Base-by-base conservation (phyloP, 1,140 invertebrate genomes). In the Sycobia sp. region DNA sequence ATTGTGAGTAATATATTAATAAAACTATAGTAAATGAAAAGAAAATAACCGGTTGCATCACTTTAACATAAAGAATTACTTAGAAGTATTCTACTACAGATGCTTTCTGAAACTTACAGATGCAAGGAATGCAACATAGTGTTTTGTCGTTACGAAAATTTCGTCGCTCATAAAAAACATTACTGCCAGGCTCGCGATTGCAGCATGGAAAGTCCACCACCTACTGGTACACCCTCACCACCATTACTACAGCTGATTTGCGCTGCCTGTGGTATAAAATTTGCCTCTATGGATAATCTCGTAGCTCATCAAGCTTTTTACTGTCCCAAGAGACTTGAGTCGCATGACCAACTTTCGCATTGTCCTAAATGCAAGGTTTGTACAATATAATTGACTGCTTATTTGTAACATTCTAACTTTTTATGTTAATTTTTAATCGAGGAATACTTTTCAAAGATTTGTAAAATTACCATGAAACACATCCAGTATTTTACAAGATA, bases 121-220 rank as follows among this genome's bases (percentile, higher is more conserved):
- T 98, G 95, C 81, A 90, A 93, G 71, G 95, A 97, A 70, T 98
- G 95, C 82, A 97, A 97, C 74, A 98, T 98, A 57, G 94, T 96
- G 0, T 98, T 98, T 72, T 97, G 94, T 79, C 94, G 95, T 68
- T 91, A 94, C 70, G 96, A 98, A 75, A 98, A 96, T 73, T 97
- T 94, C 71, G 80, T 95, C 16, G 90, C 95, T 1, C 96, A 98
- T 75, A 98, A 97, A 76, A 90, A 93, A 69, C 91, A 95, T 71
- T 98, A 98, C 74, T 98, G 95, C 79, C 93, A 94, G 10, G 90
- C 91, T 0, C 83, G 91, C 50, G 78, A 83, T 55, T 85, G 78
- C 64, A 78, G 79, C 67, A 76, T 84, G 67, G 74, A 83, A 54
- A 84, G 75, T 74, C 80, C 82, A 55, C 84, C 81, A n/a, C 83